Conservation (phyloP, 2,797 vertebrate genomes). For the Chloroceryle inda region DNA sequence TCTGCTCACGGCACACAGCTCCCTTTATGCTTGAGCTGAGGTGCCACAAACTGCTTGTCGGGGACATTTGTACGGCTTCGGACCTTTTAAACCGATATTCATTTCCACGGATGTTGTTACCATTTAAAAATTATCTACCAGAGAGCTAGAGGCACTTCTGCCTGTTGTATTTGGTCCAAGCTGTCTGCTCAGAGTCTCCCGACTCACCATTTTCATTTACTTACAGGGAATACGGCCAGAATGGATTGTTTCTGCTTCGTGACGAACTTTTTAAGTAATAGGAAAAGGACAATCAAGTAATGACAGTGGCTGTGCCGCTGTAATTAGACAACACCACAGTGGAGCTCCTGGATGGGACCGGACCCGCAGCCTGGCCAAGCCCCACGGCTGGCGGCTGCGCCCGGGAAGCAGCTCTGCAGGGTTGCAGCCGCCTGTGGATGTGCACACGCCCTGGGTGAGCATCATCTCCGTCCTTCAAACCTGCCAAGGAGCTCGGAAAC, state of each 20-base stretch:
- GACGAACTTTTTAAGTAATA: neutral
- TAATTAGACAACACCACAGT: rapidly evolving
- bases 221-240: neutral
- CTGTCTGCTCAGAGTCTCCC: neutral
- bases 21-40: neutral
- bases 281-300: rapidly evolving
- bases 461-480: neutral
- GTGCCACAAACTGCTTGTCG: rapidly evolving
- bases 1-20: neutral
- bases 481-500: neutral
- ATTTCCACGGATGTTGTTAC: neutral
- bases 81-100: rapidly evolving
- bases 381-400: rapidly evolving
- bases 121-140: neutral
- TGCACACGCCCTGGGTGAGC: neutral
- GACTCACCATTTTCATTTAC: neutral
- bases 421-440: neutral
- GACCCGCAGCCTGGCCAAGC: neutral
- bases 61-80: neutral
- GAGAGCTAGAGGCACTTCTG: neutral
- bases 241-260: neutral
- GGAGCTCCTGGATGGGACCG: neutral
- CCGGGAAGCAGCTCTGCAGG: rapidly evolving
- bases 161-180: neutral
- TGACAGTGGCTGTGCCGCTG: rapidly evolving